Conservation (phyloP, 1,140 invertebrate genomes). For the Euschistus heros region DNA sequence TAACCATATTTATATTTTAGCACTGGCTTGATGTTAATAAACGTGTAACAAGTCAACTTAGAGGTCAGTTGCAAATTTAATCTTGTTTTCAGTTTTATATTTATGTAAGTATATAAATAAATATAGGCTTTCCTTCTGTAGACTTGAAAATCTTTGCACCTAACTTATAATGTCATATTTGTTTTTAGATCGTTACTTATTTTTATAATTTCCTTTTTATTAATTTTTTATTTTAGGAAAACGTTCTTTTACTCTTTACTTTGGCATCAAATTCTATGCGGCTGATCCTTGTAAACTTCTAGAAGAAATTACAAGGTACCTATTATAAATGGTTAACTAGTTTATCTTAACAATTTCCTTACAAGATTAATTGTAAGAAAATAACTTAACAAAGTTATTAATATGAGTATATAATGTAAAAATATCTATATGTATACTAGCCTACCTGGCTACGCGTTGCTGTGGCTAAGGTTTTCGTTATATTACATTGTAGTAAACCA, state of each 20-base stretch:
- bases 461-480: too few species aligned
- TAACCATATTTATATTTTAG: conserved; percentile 41
- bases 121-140: too few species aligned
- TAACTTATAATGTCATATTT: background rate
- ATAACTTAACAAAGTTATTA: too few species aligned
- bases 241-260: conserved; percentile 83
- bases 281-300: conserved; percentile 91
- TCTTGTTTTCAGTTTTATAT: too few species aligned
- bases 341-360: too few species aligned
- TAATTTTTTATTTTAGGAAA: conserved; percentile 35
- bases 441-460: too few species aligned
- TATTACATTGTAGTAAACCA: too few species aligned
- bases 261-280: conserved; percentile 97
- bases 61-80: conserved; percentile 37
- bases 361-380: too few species aligned
- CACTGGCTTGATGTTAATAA: conserved; percentile 84
- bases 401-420: too few species aligned
- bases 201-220: background rate
- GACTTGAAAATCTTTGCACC: background rate
- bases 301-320: conserved; percentile 86
- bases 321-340: too few species aligned
- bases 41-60: conserved; percentile 69
- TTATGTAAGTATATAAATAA: too few species aligned
- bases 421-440: too few species aligned
- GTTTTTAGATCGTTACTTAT: background rate